Evolutionary conservation across 2,888 invertebrate species (phyloP).

Genomic region (Amorpha juglandis): DNA sequence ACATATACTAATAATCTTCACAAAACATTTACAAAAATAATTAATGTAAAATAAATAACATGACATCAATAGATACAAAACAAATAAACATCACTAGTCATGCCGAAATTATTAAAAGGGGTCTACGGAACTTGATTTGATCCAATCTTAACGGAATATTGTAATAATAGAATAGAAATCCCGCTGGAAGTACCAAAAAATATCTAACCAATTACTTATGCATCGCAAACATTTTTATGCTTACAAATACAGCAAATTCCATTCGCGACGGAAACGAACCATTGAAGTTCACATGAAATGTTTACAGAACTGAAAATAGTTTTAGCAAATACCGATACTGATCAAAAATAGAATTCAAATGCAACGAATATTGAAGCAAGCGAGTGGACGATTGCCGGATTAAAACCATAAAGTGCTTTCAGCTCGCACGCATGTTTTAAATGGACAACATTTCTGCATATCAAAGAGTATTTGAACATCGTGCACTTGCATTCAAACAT

Average conservation of each 20-base stretch:
- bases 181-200: neutral
- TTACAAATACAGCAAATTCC: neutral
- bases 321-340: conserved; percentile 26
- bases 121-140: no score
- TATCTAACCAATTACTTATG: neutral
- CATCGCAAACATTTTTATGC: conserved; percentile 12
- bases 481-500: neutral
- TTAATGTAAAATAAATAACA: no score
- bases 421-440: neutral
- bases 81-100: no score
- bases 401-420: conserved; percentile 17
- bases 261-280: conserved; percentile 9
- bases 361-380: conserved; percentile 20
- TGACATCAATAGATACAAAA: no score
- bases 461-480: neutral
- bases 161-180: neutral
- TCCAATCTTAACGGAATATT: neutral
- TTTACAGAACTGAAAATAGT: conserved; percentile 27
- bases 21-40: no score
- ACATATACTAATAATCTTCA: no score
- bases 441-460: conserved; percentile 2
- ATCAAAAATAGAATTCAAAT: conserved; percentile 26
- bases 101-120: no score
- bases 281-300: conserved; percentile 23
- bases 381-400: conserved; percentile 4